Base-by-base conservation (phyloP, 1,140 invertebrate genomes). In the Scaptomyza pallida region DNA sequence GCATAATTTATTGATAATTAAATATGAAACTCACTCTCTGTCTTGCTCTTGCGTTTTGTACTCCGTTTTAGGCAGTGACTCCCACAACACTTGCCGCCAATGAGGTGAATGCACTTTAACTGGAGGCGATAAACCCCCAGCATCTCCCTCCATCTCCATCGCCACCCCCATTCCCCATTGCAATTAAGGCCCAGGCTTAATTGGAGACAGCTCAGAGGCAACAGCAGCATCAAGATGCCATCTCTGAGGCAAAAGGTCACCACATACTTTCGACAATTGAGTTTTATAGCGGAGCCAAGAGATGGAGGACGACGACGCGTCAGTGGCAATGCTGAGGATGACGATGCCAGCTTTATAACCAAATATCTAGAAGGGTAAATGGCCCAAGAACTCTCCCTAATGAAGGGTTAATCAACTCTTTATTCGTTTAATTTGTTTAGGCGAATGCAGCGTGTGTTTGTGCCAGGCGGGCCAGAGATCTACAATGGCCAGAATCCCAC, bases 331-430 rank as follows among this genome's bases (percentile, higher is more conserved):
- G 88, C 93, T 61, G 92, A 93, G 61, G 92, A 93, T 57, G 92
- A 93, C 60, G 93, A 94, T 63, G 93, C 94, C 54, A 94, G 93
- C 79, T 96, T 96, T 80, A 94, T 96, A 62, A 94, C 94, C 44
- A 94, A 94, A 85, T 96, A 96, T 89, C 92, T 96, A 1, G 94
- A 94, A 91, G 95, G 95, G 95, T 96, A 92, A 93, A 92, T 80
- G 4, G 19, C 6, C 19, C 5, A n/a, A 43, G 19, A 26, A 17
- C 35, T 4, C 4, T 26, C 1, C 12, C n/a, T 9, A 37, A 12
- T 8, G 2, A 41, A 26, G 23, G 6, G n/a, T 9, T 12, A 12
- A 9, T 2, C 1, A 43, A 21, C 12, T 21, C 47, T 47, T 19
- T 33, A n/a, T 4, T 16, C 2, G 33, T 3, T 5, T n/a, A n/a